Evolutionary conservation across 2,797 vertebrate species (phyloP).

Genomic region (Coendou prehensilis): DNA sequence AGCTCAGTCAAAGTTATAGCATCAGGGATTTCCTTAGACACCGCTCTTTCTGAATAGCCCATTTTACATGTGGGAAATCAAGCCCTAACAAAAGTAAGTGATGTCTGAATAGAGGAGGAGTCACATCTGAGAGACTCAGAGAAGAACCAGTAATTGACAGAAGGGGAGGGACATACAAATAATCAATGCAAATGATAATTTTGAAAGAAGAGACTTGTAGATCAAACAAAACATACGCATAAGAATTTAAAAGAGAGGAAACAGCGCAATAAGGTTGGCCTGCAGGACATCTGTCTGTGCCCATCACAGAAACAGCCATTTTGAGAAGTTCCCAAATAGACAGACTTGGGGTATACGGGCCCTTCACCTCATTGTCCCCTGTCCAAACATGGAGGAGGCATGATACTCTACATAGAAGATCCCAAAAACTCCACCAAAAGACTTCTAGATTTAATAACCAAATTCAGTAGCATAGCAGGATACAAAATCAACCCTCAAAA

Average conservation of each 20-base stretch:
- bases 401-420: not conserved
- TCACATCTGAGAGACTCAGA: not conserved
- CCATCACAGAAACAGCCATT: not conserved
- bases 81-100: not conserved
- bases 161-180: not conserved
- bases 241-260: not conserved
- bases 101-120: not conserved
- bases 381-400: not conserved
- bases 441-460: not conserved
- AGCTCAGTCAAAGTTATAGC: not conserved
- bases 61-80: constrained; percentile 29
- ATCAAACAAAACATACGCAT: not conserved
- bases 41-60: constrained; percentile 9
- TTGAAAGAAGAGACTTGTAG: not conserved
- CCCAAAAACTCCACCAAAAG: not conserved
- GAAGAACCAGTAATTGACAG: not conserved
- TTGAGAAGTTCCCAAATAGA: not conserved
- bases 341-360: not conserved
- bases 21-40: not conserved
- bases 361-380: not conserved
- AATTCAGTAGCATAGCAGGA: not conserved
- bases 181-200: not conserved
- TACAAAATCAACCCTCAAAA: not conserved
- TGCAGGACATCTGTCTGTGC: not conserved
- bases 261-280: not conserved